Evolutionary conservation across 2,113 vertebrate species (phyloP).

Genomic region (Pteropus alecto): DNA sequence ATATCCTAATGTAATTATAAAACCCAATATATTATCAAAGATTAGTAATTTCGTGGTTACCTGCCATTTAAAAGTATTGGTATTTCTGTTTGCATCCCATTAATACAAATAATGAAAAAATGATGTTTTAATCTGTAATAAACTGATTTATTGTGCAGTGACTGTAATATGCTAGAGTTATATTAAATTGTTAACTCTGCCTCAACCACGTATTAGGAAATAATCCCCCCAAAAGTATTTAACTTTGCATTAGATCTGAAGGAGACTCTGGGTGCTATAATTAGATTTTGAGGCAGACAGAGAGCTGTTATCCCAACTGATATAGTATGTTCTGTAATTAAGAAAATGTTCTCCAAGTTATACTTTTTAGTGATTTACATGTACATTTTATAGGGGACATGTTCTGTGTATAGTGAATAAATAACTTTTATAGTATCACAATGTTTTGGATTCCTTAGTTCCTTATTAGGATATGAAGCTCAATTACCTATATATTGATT

Average conservation of each 20-base stretch:
- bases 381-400: constrained; percentile 73
- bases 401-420: constrained; percentile 75
- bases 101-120: constrained; percentile 64
- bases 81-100: constrained; percentile 65
- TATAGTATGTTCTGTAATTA: constrained; percentile 74
- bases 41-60: constrained; percentile 63
- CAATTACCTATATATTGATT: constrained; percentile 40
- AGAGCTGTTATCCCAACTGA: constrained; percentile 56
- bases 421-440: constrained; percentile 75
- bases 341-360: constrained; percentile 71
- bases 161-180: constrained; percentile 65
- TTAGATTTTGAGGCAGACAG: constrained; percentile 71
- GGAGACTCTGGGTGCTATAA: constrained; percentile 70
- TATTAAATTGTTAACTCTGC: constrained; percentile 66
- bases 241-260: constrained; percentile 63
- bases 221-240: constrained; percentile 39
- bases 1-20: constrained; percentile 57
- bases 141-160: constrained; percentile 68
- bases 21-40: constrained; percentile 50
- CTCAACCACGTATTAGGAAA: constrained; percentile 45
- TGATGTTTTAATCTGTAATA: constrained; percentile 60
- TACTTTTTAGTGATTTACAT: constrained; percentile 71
- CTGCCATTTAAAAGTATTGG: constrained; percentile 60
- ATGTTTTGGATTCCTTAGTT: constrained; percentile 72
- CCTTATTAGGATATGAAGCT: constrained; percentile 58